Evolutionary conservation across 2,888 invertebrate genomes (phyloP).

Genomic region (Lapara coniferarum): DNA sequence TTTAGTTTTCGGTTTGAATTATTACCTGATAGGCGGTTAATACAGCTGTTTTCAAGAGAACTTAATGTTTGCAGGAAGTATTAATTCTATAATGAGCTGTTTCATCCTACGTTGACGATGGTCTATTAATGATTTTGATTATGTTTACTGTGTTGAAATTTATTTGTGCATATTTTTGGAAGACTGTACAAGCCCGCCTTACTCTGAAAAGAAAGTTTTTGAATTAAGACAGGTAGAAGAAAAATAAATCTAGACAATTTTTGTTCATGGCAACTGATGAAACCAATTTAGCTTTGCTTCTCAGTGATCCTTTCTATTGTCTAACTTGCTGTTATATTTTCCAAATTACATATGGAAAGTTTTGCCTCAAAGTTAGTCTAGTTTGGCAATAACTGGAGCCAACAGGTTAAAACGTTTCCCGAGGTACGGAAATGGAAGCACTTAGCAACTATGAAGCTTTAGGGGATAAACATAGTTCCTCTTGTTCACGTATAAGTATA

Average conservation of each 20-base stretch:
- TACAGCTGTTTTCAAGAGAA: not conserved
- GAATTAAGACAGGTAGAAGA: too few relatives aligned
- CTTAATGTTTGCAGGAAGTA: not conserved
- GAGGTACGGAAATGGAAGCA: not conserved
- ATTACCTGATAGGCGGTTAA: not conserved
- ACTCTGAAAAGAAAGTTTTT: too few relatives aligned
- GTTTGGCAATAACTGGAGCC: not conserved
- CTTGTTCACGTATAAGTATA: too few relatives aligned
- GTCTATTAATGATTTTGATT: not conserved
- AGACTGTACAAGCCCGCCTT: too few relatives aligned
- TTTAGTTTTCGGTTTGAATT: conserved; percentile 2
- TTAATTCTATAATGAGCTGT: too few relatives aligned
- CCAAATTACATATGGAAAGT: not conserved
- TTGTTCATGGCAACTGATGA: too few relatives aligned
- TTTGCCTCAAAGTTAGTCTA: not conserved
- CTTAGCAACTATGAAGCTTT: not conserved
- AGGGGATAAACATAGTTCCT: too few relatives aligned
- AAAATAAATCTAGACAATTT: too few relatives aligned
- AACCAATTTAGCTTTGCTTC: too few relatives aligned
- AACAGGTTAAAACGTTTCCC: not conserved
- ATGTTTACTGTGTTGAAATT: not conserved
- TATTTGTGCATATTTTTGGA: not conserved
- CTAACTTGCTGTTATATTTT: not conserved
- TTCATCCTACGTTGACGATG: not conserved
- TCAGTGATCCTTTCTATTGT: too few relatives aligned